phyloP scores from a whole-genome alignment of 2,797 vertebrate species.

The Spondyliosoma cantharus region DNA sequence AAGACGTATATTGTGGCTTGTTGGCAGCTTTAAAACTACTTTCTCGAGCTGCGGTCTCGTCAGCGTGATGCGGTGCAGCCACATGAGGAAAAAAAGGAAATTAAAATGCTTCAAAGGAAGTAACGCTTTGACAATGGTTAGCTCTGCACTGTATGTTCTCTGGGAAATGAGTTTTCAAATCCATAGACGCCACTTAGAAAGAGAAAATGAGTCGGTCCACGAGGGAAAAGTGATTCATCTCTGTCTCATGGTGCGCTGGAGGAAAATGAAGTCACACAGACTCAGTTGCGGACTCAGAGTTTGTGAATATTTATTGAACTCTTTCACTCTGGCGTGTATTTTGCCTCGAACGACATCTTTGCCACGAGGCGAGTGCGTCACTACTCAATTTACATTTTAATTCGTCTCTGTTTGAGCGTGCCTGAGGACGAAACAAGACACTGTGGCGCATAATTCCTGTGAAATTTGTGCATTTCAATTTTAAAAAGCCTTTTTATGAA shows the following conservation, averaged over 20 bases:
- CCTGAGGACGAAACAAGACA: background rate
- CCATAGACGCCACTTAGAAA: constrained; percentile 28
- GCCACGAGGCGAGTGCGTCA: background rate
- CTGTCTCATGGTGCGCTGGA: constrained; percentile 12
- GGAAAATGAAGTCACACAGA: constrained; percentile 21
- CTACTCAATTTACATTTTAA: constrained; percentile 18
- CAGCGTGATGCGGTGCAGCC: background rate
- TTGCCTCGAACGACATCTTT: background rate
- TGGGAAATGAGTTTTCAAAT: constrained; percentile 31
- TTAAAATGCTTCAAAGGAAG: background rate
- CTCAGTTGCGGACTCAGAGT: constrained; percentile 10
- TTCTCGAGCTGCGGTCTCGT: background rate
- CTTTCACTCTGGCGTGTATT: background rate
- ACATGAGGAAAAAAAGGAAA: background rate
- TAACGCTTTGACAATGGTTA: constrained; percentile 10
- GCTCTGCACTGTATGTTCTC: background rate
- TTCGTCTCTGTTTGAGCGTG: background rate
- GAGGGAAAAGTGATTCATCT: constrained; percentile 38
- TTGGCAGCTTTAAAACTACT: background rate
- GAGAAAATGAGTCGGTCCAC: constrained; percentile 50
- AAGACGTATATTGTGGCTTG: background rate
- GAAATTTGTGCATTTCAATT: background rate
- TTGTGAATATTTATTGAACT: constrained; percentile 16
- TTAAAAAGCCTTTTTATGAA: too few species aligned
- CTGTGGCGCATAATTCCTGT: background rate